These are phyloP conservation scores for Sus cebifrons DNA, from an alignment of 2,797 vertebrate species.

Conservation along the genomic window DNA sequence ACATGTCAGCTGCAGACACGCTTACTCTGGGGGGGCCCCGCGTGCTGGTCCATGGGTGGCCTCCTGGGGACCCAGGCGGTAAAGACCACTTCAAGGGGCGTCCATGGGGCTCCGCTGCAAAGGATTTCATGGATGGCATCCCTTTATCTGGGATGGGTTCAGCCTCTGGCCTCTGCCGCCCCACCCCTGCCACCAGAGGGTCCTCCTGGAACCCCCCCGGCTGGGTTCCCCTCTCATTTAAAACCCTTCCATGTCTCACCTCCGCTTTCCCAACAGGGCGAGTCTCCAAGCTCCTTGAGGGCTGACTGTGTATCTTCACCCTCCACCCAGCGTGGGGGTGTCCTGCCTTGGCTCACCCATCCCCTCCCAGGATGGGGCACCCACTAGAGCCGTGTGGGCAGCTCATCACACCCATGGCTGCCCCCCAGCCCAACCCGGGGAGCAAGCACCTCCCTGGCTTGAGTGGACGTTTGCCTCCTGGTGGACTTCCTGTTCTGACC, in stretches of 20 bases:
- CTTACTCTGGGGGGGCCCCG: constrained; percentile 46
- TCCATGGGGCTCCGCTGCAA: neutral
- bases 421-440: neutral
- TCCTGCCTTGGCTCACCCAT: neutral
- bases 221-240: accelerated
- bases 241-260: neutral
- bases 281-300: neutral
- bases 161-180: neutral
- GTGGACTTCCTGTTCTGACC: neutral
- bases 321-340: neutral
- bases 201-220: neutral
- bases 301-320: accelerated
- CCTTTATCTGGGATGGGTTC: neutral
- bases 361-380: neutral
- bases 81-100: neutral
- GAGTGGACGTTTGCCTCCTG: neutral
- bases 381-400: neutral
- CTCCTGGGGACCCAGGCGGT: neutral
- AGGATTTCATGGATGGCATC: neutral
- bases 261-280: neutral
- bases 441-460: neutral
- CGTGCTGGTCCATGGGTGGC: neutral
- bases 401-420: neutral
- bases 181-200: neutral
- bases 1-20: constrained; percentile 73